Conservation (phyloP, 2,888 invertebrate species). For the Pammene aurita region DNA sequence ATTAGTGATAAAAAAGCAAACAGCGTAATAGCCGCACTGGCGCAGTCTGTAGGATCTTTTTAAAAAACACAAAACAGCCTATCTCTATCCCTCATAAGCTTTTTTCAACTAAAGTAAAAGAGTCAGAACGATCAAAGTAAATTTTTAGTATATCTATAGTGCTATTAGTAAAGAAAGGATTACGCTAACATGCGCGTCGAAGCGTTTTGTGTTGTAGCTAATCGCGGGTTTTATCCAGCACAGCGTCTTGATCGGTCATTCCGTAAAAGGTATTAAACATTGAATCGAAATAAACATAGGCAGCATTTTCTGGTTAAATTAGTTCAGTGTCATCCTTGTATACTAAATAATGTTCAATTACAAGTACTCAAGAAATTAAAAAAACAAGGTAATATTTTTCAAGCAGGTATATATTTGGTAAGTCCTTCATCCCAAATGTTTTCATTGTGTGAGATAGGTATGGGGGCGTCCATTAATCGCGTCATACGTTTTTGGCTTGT, state of each 20-base stretch:
- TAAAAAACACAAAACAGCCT: neutral
- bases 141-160: neutral
- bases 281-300: too few relatives aligned
- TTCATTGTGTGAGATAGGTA: too few relatives aligned
- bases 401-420: too few relatives aligned
- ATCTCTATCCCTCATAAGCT: neutral
- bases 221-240: constrained; percentile 3
- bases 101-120: neutral
- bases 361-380: too few relatives aligned
- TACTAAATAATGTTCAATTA: too few relatives aligned
- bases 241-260: neutral
- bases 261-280: too few relatives aligned
- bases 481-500: too few relatives aligned
- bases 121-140: neutral
- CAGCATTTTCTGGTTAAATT: too few relatives aligned
- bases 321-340: too few relatives aligned
- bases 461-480: too few relatives aligned
- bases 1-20: constrained; percentile 27
- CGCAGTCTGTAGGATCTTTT: constrained; percentile 11
- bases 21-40: neutral
- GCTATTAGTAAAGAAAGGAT: constrained; percentile 1
- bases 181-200: constrained; percentile 13
- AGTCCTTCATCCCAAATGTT: too few relatives aligned
- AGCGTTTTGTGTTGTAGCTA: constrained; percentile 18
- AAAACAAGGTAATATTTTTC: too few relatives aligned